Base-by-base conservation (phyloP, 2,888 invertebrate genomes). In the Idaea dimidiata region DNA sequence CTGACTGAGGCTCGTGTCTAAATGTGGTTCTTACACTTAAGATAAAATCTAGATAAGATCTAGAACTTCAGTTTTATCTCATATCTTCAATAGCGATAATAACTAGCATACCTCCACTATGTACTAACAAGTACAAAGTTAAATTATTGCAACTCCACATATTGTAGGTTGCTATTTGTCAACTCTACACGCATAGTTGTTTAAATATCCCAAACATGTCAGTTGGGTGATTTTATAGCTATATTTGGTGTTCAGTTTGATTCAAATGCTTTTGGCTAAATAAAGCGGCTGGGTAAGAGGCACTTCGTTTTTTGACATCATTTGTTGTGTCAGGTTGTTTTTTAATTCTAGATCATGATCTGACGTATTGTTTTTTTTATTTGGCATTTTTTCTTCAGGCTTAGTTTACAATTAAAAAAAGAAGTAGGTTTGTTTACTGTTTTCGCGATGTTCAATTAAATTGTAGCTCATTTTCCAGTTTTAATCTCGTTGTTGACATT, bases 241-340 rank as follows among this genome's bases (percentile, higher is more conserved):
- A 56, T 66, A 66, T 61, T 64, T n/a, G 68, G 68, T 18, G 57
- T 33, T 53, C 60, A 17, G 61, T 66, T 66, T 67, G 62, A 65
- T n/a, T n/a, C n/a, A n/a, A 69, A 69, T 68, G 69, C 59, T 61
- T 66, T 68, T 66, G 71, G 64, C 61, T 71, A n/a, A 61, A 64
- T 66, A 54, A 57, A 60, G 60, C 57, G 31, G 60, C 10, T 18
- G 3, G 59, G 59, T 53, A 43, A 59, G 16, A 33, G 59, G 61
- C 57, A 60, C 60, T 17, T 18, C 4, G 18, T 56, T 17, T 18
- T 17, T 56, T 56, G 54, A 16, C 7, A 14, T 3, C 3, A 8
- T 43, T 43, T 43, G 43, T 43, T 43, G 43, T n/a, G n/a, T n/a
- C n/a, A n/a, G n/a, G n/a, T n/a, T n/a, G n/a, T n/a, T n/a, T n/a